These are phyloP conservation scores for Acanthoscelides obtectus DNA, from an alignment of 2,888 invertebrate species.

Conservation along the genomic window DNA sequence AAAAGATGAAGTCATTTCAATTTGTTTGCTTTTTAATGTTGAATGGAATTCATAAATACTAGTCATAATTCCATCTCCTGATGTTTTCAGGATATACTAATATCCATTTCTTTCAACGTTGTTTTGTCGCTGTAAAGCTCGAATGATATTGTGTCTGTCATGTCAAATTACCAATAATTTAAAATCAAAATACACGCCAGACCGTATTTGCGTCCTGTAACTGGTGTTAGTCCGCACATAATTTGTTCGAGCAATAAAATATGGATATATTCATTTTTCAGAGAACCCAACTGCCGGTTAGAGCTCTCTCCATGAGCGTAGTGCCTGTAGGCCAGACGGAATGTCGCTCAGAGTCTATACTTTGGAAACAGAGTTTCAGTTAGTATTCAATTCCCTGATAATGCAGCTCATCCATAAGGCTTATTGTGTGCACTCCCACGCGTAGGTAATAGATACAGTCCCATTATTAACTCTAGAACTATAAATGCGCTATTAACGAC, in stretches of 20 bases:
- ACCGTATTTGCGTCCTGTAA: background rate
- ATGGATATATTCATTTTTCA: conserved; percentile 22
- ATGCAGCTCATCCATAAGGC: no score
- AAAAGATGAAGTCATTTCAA: background rate
- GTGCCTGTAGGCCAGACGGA: no score
- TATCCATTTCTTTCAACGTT: background rate
- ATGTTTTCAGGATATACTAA: background rate
- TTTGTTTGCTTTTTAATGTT: background rate
- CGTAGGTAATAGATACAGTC: no score
- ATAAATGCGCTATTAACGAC: no score
- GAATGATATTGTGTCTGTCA: conserved; percentile 16
- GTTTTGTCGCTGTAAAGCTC: background rate
- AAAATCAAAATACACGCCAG: conserved; percentile 16
- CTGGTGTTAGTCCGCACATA: conserved; percentile 9
- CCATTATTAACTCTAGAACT: no score
- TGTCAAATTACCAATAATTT: conserved; percentile 18
- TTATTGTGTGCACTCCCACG: no score
- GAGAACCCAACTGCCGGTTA: conserved; percentile 15
- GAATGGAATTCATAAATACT: background rate
- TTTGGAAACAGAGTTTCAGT: no score
- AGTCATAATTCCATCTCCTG: background rate
- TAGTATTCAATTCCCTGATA: no score
- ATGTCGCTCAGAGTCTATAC: no score
- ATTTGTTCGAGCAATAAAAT: conserved; percentile 24
- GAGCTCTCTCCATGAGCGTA: background rate